Percentiles rank a stretch among this genome's conserved stretches.
Evolutionary conservation across 2,113 vertebrate species (phyloP).

Genomic region (Nansenia antarctica): DNA sequence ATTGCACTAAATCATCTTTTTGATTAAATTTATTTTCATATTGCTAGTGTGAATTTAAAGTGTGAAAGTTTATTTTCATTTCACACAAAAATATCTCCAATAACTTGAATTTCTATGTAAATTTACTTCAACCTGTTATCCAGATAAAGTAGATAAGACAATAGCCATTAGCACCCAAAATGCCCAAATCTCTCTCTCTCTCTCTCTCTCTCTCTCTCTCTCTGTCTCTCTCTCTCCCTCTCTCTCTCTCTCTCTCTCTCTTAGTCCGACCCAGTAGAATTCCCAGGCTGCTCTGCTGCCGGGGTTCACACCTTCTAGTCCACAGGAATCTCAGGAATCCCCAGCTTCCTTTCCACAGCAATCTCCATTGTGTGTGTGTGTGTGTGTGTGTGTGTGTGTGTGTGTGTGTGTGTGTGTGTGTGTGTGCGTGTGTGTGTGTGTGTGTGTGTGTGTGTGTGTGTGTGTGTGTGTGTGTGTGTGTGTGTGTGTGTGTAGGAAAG

Average conservation of each 20-base stretch:
- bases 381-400: constrained; percentile 31
- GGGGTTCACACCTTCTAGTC: constrained; percentile 75
- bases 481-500: constrained; percentile 26
- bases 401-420: constrained; percentile 31
- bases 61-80: no score
- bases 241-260: not conserved
- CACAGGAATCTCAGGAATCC: constrained; percentile 75
- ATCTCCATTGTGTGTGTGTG: constrained; percentile 58
- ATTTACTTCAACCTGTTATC: no score
- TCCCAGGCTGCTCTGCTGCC: constrained; percentile 64
- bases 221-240: constrained; percentile 19
- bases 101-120: no score
- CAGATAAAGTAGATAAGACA: no score
- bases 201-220: constrained; percentile 7
- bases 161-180: no score
- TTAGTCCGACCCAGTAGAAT: constrained; percentile 38
- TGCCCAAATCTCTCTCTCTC: constrained; percentile 10
- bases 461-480: constrained; percentile 43
- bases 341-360: constrained; percentile 63
- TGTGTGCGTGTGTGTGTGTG: constrained; percentile 43
- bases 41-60: no score
- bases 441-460: constrained; percentile 36
- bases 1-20: no score
- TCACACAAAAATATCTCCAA: no score
- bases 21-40: no score